Evolutionary conservation across 2,888 invertebrate species (phyloP).

Genomic region (Eupithecia inturbata): DNA sequence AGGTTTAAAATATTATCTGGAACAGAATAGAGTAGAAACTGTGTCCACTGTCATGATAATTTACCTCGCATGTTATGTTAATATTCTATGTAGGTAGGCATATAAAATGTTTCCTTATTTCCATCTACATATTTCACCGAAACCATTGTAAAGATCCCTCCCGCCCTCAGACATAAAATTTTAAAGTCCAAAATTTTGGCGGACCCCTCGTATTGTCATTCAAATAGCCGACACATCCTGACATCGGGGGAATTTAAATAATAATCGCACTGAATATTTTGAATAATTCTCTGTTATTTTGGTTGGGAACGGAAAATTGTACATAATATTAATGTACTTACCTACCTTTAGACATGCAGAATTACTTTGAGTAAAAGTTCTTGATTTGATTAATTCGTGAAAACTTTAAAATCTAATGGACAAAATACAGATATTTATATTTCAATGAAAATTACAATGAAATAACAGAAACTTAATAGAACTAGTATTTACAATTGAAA

Average conservation of each 20-base stretch:
- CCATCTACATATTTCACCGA: conserved; percentile 20
- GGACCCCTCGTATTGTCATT: conserved; percentile 69
- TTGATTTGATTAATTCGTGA: too few relatives aligned
- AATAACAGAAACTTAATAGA: too few relatives aligned
- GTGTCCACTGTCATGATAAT: not conserved
- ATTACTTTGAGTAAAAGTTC: not conserved
- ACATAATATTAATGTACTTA: not conserved
- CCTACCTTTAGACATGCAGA: not conserved
- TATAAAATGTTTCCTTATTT: conserved; percentile 5
- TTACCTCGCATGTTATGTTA: not conserved
- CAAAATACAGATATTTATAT: too few relatives aligned
- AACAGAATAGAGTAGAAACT: not conserved
- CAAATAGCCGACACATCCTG: conserved; percentile 68
- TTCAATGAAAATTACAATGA: too few relatives aligned
- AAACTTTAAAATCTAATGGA: too few relatives aligned
- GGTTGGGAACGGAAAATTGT: not conserved
- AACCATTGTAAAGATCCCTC: conserved; percentile 37
- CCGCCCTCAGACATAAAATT: conserved; percentile 35
- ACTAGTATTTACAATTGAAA: too few relatives aligned
- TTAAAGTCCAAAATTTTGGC: conserved; percentile 37
- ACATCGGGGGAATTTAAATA: conserved; percentile 70
- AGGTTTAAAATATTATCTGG: too few relatives aligned
- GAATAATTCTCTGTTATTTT: conserved; percentile 35
- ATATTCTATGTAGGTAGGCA: not conserved
- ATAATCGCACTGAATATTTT: conserved; percentile 57